Evolutionary conservation across 2,113 vertebrate genomes (phyloP), one percentile per base, ranked within the genome.

Genomic region (Aegotheles bennettii): DNA sequence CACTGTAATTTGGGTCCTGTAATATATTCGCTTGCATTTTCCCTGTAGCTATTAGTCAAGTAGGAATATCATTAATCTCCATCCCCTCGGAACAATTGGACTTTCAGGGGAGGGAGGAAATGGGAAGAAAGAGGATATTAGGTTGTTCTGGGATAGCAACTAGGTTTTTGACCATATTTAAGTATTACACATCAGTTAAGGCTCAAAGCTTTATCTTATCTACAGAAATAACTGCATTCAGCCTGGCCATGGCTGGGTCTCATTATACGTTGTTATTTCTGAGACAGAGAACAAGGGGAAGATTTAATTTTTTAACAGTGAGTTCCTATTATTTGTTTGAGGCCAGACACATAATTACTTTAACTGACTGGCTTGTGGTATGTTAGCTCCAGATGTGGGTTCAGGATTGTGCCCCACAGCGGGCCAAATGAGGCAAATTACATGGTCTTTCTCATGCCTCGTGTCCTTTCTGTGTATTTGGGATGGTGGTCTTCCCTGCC

Each of bases 21-120:
- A 87, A 91, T 92, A 47, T 71, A 84, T 93, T 87, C n/a, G 3
- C 87, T 93, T 95, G 83, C 65, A 68, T 93, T 93, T 92, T 45
- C 61, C 83, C 86, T 65, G 65, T 96, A 92, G 76, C 90, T 94
- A 65, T 95, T 95, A 69, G 92, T 95, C 48, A 50, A 84, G 48
- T 90, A 86, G 60, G 83, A 94, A 81, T 94, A 71, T 93, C 57
- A 95, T 96, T 96, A 92, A 89, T 94, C 80, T 91, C 38, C 51
- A 71, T 84, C 60, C 73, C 45, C 69, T 95, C 76, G 75, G 76
- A 94, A 84, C 86, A 87, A 82, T 18, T 81, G 86, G 64, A 87
- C 56, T 92, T 95, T 53, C 42, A 13, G 4, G 57, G 61, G 77
- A 81, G 74, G 74, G 77, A 75, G 13, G 31, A 84, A 84, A 60